phyloP scores from a whole-genome alignment of 2,113 vertebrate genomes.

The Cyanoliseus patagonus region DNA sequence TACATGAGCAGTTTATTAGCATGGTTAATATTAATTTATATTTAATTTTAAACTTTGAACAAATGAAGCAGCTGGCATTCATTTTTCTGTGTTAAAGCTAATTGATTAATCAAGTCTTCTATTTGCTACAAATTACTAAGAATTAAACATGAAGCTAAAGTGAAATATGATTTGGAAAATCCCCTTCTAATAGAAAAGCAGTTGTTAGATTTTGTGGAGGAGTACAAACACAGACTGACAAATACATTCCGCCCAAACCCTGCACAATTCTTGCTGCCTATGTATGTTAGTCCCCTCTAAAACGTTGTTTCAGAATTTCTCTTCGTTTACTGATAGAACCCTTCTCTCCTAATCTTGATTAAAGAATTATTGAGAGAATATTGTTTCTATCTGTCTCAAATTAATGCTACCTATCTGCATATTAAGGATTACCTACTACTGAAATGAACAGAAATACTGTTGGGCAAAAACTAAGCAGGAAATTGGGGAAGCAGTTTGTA shows the following conservation, averaged over 20 bases:
- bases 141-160: not conserved
- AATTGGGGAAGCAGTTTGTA: not conserved
- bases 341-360: not conserved
- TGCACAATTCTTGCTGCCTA: not conserved
- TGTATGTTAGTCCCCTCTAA: not conserved
- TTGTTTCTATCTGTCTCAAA: not conserved
- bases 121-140: not conserved
- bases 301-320: not conserved
- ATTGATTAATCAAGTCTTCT: not conserved
- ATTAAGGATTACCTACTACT: not conserved
- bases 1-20: not conserved
- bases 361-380: not conserved
- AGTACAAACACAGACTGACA: not conserved
- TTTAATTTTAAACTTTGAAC: not conserved
- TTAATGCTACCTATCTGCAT: not conserved
- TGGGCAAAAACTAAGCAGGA: not conserved
- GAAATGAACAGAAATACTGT: not conserved
- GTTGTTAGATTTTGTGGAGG: not conserved
- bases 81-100: not conserved
- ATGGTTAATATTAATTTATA: not conserved
- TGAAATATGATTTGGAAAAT: not conserved
- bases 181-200: not conserved
- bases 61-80: not conserved
- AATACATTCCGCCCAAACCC: not conserved
- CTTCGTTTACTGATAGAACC: not conserved